Evolutionary conservation across 2,888 invertebrate genomes (phyloP), one percentile per base, ranked within the genome.

Genomic region (Salpingus planirostris): DNA sequence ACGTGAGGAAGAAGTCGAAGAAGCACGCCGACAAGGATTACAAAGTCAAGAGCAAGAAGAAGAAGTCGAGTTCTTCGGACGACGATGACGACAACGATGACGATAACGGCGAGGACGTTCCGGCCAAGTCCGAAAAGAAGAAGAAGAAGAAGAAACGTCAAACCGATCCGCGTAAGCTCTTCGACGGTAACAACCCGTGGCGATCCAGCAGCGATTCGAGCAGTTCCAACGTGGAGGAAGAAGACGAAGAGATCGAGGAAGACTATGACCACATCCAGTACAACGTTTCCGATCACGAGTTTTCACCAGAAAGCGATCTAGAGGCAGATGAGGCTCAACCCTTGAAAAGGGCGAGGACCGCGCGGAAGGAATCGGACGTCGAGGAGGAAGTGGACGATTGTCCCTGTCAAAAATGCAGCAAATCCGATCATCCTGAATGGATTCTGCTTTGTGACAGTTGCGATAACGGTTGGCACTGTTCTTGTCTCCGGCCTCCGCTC

Each of bases 381-480:
- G 56, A 57, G 38, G 59, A 55, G 33, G 55, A 52, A 13, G 48
- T 47, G 3, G 78, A 77, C 43, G 84, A 84, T 37, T 87, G 85
- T 11, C 80, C 83, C 11, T 98, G 97, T 64, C 78, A 81, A 54
- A 86, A 86, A 46, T 98, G 97, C 63, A 79, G 81, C 8, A 88
- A 90, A 64, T 80, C 79, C 1, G 89, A 92, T 62, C 91, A 95
- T 63, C 95, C 96, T 0, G 95, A 97, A 65, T 93, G 92, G 92
- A 92, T 98, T 53, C 68, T 98, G 31, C 68, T 98, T 22, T 98
- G 97, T 60, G 97, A 98, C 68, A 75, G 74, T 44, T 98, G 97
- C 64, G 95, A 98, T 64, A 78, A 75, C 40, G 96, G 96, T n/a
- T 96, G 91, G 79, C 97, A 98, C 69, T 95, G 92, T 39, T 88